Conservation (phyloP, 2,113 vertebrate species). For the Brachionichthys hirsutus region DNA sequence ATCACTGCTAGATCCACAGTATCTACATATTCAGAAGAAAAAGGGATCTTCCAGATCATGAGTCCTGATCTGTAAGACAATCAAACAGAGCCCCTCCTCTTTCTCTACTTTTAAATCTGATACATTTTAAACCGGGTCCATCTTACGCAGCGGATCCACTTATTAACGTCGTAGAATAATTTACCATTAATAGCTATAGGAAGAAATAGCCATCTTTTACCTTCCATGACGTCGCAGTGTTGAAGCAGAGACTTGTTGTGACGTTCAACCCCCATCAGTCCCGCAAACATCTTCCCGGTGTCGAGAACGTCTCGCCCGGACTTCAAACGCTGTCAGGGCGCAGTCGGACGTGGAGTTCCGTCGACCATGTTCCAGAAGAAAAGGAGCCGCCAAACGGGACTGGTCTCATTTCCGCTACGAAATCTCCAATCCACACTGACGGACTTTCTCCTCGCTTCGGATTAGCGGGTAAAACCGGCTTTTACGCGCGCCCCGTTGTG, state of each 20-base stretch:
- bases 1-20: too few relatives aligned
- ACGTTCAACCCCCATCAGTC: conserved; percentile 69
- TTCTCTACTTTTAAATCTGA: too few relatives aligned
- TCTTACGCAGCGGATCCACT: not conserved
- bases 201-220: conserved; percentile 49
- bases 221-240: conserved; percentile 48
- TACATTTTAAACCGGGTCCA: too few relatives aligned
- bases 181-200: too few relatives aligned
- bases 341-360: conserved; percentile 5
- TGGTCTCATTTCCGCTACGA: conserved; percentile 72
- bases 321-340: conserved; percentile 9
- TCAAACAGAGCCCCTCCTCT: not conserved
- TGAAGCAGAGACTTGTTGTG: conserved; percentile 49
- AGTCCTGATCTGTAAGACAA: too few relatives aligned
- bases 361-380: conserved; percentile 57
- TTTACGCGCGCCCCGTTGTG: conserved; percentile 4
- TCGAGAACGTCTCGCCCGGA: too few relatives aligned
- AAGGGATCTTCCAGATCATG: too few relatives aligned
- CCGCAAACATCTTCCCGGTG: conserved; percentile 70
- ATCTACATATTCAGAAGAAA: too few relatives aligned
- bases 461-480: conserved; percentile 28
- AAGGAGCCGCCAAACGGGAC: conserved; percentile 20
- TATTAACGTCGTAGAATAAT: not conserved
- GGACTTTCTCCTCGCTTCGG: not conserved
- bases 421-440: conserved; percentile 46